phyloP scores from a whole-genome alignment of 2,888 invertebrate genomes.

The Andrena haemorrhoa region DNA sequence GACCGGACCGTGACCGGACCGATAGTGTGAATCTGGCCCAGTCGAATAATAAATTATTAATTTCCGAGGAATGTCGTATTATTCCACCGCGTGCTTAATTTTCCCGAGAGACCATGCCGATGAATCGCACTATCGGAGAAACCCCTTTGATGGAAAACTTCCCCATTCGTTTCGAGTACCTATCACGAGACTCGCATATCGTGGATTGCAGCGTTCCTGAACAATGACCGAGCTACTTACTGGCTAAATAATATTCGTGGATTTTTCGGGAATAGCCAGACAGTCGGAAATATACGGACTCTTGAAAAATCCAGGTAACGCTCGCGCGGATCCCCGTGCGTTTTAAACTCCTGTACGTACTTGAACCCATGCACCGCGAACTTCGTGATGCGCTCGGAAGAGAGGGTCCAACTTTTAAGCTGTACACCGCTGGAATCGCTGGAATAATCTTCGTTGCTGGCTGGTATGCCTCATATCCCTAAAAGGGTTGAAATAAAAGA shows the following conservation, averaged over 20 bases:
- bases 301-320: slow-evolving; percentile 22
- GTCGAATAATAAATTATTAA: slow-evolving; percentile 22
- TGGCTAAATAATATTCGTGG: slow-evolving; percentile 25
- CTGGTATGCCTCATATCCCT: slow-evolving; percentile 15
- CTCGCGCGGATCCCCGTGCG: background rate
- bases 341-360: slow-evolving; percentile 15
- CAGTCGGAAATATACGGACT: slow-evolving; percentile 12
- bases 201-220: slow-evolving; percentile 6
- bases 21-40: too few relatives aligned
- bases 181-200: slow-evolving; percentile 1
- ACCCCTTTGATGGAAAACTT: slow-evolving; percentile 8
- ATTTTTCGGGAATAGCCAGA: slow-evolving; percentile 9
- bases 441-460: slow-evolving; percentile 18
- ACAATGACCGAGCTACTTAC: background rate
- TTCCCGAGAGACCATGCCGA: background rate
- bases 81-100: background rate
- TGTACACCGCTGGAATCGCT: background rate
- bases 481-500: slow-evolving; percentile 27
- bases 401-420: slow-evolving; percentile 12
- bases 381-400: slow-evolving; percentile 9
- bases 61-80: background rate
- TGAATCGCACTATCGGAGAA: background rate
- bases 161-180: slow-evolving; percentile 11
- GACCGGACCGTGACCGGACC: too few relatives aligned
- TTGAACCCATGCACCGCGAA: slow-evolving; percentile 2